Evolutionary conservation across 2,113 vertebrate genomes (phyloP).

Genomic region (Trichechus manatus): DNA sequence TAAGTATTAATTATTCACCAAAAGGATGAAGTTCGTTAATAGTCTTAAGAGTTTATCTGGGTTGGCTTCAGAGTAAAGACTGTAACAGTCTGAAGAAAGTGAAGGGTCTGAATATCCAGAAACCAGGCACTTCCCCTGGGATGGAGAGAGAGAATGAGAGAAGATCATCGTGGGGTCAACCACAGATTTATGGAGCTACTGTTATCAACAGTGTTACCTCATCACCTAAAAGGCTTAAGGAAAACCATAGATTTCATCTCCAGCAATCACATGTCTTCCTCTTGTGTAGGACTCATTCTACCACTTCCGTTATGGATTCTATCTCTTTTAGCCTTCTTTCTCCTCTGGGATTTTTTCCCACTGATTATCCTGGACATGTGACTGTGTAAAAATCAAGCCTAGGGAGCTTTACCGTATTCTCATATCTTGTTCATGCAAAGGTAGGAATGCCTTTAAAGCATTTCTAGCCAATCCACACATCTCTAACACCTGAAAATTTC

Average conservation of each 20-base stretch:
- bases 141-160: not conserved
- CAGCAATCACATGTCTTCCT: not conserved
- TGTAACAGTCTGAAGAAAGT: not conserved
- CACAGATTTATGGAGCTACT: not conserved
- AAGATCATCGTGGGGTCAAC: not conserved
- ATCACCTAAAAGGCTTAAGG: not conserved
- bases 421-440: not conserved
- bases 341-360: not conserved
- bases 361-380: not conserved
- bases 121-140: not conserved
- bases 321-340: not conserved
- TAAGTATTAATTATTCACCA: not conserved
- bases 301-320: not conserved
- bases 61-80: not conserved
- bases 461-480: not conserved
- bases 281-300: not conserved
- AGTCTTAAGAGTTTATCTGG: conserved; percentile 34
- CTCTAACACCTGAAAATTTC: not conserved
- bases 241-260: not conserved
- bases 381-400: not conserved
- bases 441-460: not conserved
- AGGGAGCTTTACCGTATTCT: not conserved
- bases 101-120: not conserved
- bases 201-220: not conserved
- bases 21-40: not conserved